Evolutionary conservation across 2,888 invertebrate species (phyloP).

Genomic region (Cryptocheilus praepositus): DNA sequence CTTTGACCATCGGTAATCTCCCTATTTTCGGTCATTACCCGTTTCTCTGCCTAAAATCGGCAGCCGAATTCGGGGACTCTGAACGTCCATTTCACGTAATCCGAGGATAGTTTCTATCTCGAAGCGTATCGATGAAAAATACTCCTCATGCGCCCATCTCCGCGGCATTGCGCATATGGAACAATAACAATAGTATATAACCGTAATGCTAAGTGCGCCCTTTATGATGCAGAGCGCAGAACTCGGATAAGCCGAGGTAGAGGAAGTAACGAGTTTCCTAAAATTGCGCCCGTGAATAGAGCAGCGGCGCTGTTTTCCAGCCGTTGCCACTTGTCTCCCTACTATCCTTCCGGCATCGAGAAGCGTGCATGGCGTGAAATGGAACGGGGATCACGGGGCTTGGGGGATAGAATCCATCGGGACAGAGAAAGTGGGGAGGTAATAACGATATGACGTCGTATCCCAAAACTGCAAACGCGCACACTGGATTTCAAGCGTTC

Average conservation of each 20-base stretch:
- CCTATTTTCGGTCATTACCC: no score
- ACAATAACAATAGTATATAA: conserved; percentile 26
- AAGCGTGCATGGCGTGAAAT: conserved; percentile 1
- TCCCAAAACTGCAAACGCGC: not conserved
- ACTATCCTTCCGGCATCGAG: conserved; percentile 22
- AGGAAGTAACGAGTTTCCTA: conserved; percentile 42
- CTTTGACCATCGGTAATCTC: no score
- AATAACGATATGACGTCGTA: not conserved
- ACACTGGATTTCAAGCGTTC: not conserved
- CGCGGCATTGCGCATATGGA: conserved; percentile 17
- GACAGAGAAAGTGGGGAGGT: not conserved
- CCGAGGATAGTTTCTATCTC: no score
- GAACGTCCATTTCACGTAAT: no score
- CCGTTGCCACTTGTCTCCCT: conserved; percentile 23
- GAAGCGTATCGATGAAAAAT: conserved; percentile 22
- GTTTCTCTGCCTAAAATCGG: no score
- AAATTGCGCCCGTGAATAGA: conserved; percentile 40
- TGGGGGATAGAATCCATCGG: not conserved
- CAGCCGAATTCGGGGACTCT: no score
- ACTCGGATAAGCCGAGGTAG: conserved; percentile 41
- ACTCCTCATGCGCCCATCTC: not conserved
- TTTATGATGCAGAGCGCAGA: conserved; percentile 46
- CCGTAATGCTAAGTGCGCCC: conserved; percentile 31
- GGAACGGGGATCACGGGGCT: not conserved
- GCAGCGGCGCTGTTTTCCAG: conserved; percentile 10